These are phyloP conservation scores for Lucilia sericata DNA, from an alignment of 1,140 invertebrate species.

Conservation along the genomic window DNA sequence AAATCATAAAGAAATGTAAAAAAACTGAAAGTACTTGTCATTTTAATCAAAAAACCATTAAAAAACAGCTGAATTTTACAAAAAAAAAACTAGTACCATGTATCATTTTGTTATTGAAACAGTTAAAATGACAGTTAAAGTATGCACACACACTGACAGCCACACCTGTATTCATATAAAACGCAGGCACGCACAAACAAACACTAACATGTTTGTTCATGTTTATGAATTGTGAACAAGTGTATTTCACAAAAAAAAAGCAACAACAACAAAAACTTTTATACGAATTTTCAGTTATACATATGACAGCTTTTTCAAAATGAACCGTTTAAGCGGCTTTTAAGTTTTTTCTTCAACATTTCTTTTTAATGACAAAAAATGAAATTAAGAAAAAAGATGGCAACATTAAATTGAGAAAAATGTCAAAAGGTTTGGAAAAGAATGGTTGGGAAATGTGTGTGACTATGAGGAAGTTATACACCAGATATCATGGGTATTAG, in stretches of 20 bases:
- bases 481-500: no score
- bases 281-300: conserved; percentile 7
- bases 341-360: neutral
- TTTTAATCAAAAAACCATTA: conserved; percentile 2
- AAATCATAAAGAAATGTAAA: neutral
- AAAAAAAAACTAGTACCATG: neutral
- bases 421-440: neutral
- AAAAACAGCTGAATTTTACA: neutral
- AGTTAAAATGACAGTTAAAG: neutral
- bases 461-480: no score
- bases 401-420: no score
- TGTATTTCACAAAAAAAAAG: neutral
- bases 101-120: neutral
- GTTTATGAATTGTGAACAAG: neutral
- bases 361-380: neutral
- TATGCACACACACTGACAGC: conserved; percentile 1
- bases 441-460: neutral
- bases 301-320: neutral
- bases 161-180: neutral
- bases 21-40: conserved; percentile 24
- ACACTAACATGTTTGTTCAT: neutral
- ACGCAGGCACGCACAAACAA: no score
- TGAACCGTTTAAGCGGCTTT: conserved; percentile 3
- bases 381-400: neutral
- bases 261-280: no score